phyloP scores from a whole-genome alignment of 2,888 invertebrate genomes.

The Myopa testacea region DNA sequence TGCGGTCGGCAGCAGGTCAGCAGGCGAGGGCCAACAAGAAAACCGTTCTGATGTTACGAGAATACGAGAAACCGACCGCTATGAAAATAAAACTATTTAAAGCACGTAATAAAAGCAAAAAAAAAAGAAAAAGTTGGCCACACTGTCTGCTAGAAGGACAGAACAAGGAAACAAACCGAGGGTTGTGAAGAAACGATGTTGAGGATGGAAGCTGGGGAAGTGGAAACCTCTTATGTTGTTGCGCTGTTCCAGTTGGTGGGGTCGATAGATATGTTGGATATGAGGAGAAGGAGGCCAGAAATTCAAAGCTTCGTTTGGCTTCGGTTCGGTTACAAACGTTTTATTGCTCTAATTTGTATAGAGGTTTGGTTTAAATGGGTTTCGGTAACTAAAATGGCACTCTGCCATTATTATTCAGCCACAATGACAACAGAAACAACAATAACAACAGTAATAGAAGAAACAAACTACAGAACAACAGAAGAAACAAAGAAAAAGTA shows the following conservation, averaged over 20 bases:
- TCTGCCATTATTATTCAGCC: slow-evolving; percentile 56
- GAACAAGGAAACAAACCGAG: neutral
- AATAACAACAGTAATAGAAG: neutral
- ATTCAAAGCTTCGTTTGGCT: neutral
- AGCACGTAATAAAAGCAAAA: slow-evolving; percentile 37
- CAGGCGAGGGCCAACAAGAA: neutral
- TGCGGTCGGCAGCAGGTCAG: neutral
- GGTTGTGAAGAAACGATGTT: neutral
- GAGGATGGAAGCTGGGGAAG: no score
- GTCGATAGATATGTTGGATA: neutral
- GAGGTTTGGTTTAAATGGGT: slow-evolving; percentile 24
- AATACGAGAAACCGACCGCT: slow-evolving; percentile 46
- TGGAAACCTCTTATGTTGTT: no score
- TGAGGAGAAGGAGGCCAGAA: neutral
- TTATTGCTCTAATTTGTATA: slow-evolving; percentile 67
- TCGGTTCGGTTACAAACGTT: slow-evolving; percentile 59
- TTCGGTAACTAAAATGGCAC: slow-evolving; percentile 58
- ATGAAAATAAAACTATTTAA: slow-evolving; percentile 44
- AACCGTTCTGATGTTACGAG: neutral
- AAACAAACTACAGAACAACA: slow-evolving; percentile 25
- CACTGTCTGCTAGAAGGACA: slow-evolving; percentile 34
- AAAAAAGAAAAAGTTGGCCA: slow-evolving; percentile 41
- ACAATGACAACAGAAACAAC: slow-evolving; percentile 4
- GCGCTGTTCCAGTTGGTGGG: neutral
- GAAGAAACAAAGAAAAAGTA: no score